Percentiles rank a stretch among this genome's conserved stretches.
phyloP scores from a whole-genome alignment of 2,888 invertebrate genomes.

The Ennomos erosarius region DNA sequence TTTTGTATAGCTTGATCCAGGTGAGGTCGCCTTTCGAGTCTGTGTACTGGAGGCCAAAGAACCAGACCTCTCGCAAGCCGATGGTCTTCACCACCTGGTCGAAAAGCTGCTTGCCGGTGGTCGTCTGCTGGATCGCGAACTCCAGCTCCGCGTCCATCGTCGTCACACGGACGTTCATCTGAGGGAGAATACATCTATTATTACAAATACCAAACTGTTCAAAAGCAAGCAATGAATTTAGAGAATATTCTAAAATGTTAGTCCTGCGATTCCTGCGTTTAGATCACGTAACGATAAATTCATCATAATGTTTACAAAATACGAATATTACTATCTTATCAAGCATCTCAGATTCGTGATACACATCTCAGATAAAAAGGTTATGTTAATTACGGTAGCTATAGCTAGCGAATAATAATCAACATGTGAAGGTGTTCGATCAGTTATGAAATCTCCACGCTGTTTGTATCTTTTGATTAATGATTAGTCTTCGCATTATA shows the following conservation, averaged over 20 bases:
- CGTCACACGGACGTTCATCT: slow-evolving; percentile 99
- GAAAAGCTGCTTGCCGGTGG: slow-evolving; percentile 99
- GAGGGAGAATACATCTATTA: slow-evolving; percentile 48
- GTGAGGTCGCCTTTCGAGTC: slow-evolving; percentile 99
- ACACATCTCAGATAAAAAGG: slow-evolving; percentile 6
- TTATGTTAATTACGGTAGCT: slow-evolving; percentile 16
- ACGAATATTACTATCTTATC: slow-evolving; percentile 15
- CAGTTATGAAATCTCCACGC: background rate
- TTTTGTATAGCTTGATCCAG: slow-evolving; percentile 99
- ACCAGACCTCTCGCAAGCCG: slow-evolving; percentile 99
- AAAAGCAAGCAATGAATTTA: no score
- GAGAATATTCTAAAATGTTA: no score
- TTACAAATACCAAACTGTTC: background rate
- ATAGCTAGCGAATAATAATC: background rate
- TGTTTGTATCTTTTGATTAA: no score
- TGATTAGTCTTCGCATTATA: no score
- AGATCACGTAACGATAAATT: slow-evolving; percentile 4
- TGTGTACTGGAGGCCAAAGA: slow-evolving; percentile 99
- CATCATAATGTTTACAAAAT: slow-evolving; percentile 16
- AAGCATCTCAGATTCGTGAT: slow-evolving; percentile 11
- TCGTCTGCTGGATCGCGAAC: slow-evolving; percentile 99
- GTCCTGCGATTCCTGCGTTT: no score
- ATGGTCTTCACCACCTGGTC: slow-evolving; percentile 99
- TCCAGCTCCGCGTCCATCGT: slow-evolving; percentile 99
- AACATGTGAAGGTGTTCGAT: background rate